Conservation (phyloP, 2,888 invertebrate species). For the Pachliopta kotzebuea region DNA sequence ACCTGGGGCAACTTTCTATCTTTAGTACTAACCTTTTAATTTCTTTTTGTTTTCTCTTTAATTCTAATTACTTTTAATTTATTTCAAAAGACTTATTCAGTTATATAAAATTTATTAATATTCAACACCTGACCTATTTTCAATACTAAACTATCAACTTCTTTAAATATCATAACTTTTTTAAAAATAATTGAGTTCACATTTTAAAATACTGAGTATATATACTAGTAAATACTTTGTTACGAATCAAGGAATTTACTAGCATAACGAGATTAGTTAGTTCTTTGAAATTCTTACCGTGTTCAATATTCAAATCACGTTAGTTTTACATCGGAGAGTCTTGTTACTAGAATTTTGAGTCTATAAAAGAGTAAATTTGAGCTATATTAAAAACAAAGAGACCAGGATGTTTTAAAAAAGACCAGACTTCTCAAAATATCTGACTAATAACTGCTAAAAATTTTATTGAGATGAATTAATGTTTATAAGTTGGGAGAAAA, state of each 20-base stretch:
- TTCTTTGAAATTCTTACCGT: background rate
- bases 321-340: background rate
- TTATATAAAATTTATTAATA: too few relatives aligned
- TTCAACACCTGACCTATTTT: too few relatives aligned
- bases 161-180: background rate
- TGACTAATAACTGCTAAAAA: too few relatives aligned
- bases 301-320: background rate
- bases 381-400: background rate
- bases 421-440: too few relatives aligned
- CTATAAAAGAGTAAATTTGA: background rate
- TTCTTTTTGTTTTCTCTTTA: too few relatives aligned
- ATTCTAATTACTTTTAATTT: too few relatives aligned
- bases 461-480: background rate
- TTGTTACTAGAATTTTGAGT: background rate
- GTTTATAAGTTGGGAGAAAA: background rate
- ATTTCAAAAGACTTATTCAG: too few relatives aligned
- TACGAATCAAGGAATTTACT: background rate
- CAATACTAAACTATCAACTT: too few relatives aligned
- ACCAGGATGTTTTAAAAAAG: too few relatives aligned
- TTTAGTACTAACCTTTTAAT: too few relatives aligned
- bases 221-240: background rate
- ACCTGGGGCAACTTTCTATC: too few relatives aligned
- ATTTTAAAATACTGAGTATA: background rate
- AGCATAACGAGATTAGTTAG: background rate
- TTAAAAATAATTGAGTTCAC: background rate